Evolutionary conservation across 2,113 vertebrate genomes (phyloP), one percentile per base, ranked within the genome.

Genomic region (Ictidomys tridecemlineatus): DNA sequence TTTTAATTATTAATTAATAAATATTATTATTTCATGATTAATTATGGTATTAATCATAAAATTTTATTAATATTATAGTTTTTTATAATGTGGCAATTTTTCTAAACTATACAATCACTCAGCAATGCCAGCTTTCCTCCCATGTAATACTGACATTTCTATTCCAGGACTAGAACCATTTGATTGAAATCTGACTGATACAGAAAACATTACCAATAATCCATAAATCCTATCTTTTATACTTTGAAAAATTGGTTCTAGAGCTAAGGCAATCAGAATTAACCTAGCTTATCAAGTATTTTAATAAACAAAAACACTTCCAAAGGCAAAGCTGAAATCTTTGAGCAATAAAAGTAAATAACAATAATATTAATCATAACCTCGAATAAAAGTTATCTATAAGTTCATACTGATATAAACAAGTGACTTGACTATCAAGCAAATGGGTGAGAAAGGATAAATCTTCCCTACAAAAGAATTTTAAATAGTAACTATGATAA

Each of bases 11-110:
- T 58, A 58, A 58, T 58, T 58, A 58, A 20, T 8, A 58, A 58
- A 22, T 58, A 28, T 9, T 58, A 63, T 61, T 24, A 24, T 63
- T 28, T 63, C 61, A 63, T 13, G 12, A 28, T 63, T 63, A 63
- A 63, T 63, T 26, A 63, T 48, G 9, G 14, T 78, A 73, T 78
- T 89, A 94, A 84, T 70, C 78, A 88, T 45, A 94, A 84, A 30
- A 45, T 70, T 84, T 92, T 63, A 84, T 45, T 92, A 72, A 89
- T 45, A 92, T 22, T 84, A 45, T 56, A 22, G 61, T 37, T 53
- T 32, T 78, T 89, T 72, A 72, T 42, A 4, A 63, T 67, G 11
- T 79, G 72, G 34, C 30, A 70, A 32, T 78, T 78, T 88, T 92
- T 85, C 69, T 63, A 78, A 90, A 18, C 18, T 45, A 53, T 34